These are phyloP conservation scores for Acromyrmex heyeri DNA, from an alignment of 1,140 invertebrate species.

Conservation along the genomic window DNA sequence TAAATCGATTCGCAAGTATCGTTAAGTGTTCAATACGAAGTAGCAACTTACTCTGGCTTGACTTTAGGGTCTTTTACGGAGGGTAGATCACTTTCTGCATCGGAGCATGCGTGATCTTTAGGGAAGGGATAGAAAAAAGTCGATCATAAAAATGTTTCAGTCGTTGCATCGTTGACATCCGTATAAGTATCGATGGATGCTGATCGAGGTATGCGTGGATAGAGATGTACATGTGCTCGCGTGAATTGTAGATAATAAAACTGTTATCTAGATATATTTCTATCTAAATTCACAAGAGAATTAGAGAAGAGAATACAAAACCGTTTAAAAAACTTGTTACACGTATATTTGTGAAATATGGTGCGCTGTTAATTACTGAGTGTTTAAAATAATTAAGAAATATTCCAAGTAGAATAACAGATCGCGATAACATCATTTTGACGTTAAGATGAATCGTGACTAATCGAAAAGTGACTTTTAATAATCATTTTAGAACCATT, in stretches of 20 bases:
- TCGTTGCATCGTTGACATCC: neutral
- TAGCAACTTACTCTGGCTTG: neutral
- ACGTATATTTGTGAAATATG: neutral
- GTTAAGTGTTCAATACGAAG: neutral
- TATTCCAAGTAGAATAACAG: neutral
- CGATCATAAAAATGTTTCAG: neutral
- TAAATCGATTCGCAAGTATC: neutral
- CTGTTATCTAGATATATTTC: neutral
- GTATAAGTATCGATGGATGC: conserved; percentile 33
- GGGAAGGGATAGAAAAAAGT: conserved; percentile 11
- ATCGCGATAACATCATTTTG: too few species aligned
- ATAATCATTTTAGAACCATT: too few species aligned
- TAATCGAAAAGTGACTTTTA: too few species aligned
- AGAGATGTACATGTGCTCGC: neutral
- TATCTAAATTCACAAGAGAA: neutral
- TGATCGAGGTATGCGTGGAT: conserved; percentile 34
- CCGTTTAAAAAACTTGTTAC: too few species aligned
- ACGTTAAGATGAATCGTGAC: too few species aligned
- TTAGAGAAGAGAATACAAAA: neutral
- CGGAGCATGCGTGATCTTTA: conserved; percentile 10
- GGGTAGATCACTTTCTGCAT: neutral
- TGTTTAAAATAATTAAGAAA: neutral
- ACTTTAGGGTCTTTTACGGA: conserved; percentile 15
- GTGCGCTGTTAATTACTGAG: neutral
- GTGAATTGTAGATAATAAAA: conserved; percentile 1